A percentile compares a stretch with the other conserved stretches of the same genome.
phyloP scores from a whole-genome alignment of 2,888 invertebrate species.

The Carcina quercana region DNA sequence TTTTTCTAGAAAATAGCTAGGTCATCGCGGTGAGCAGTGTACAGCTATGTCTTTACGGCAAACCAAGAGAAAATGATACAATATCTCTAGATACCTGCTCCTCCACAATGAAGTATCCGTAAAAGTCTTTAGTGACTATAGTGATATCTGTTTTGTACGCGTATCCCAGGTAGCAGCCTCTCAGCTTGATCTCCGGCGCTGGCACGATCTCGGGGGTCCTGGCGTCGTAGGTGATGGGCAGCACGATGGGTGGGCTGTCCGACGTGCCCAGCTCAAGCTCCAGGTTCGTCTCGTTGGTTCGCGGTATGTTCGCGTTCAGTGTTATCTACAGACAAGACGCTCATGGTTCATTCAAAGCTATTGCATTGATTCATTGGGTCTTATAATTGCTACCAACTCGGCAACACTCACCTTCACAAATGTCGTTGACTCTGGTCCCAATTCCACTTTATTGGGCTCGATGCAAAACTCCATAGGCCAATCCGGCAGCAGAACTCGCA shows the following conservation, averaged over 20 bases:
- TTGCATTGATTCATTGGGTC: too few relatives aligned
- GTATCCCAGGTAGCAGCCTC: conserved; percentile 75
- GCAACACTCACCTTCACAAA: conserved; percentile 48
- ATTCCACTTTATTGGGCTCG: conserved; percentile 54
- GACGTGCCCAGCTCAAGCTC: conserved; percentile 74
- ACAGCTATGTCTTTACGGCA: too few relatives aligned
- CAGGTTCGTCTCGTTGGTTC: conserved; percentile 57
- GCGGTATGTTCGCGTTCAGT: conserved; percentile 67
- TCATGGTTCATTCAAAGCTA: too few relatives aligned
- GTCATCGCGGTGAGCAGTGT: too few relatives aligned
- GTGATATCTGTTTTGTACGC: conserved; percentile 63
- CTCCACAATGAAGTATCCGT: conserved; percentile 59
- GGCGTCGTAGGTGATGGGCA: conserved; percentile 70
- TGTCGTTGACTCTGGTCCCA: conserved; percentile 56
- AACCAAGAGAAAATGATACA: too few relatives aligned
- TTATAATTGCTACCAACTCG: too few relatives aligned
- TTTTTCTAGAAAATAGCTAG: too few relatives aligned
- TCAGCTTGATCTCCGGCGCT: conserved; percentile 66
- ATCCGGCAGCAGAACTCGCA: conserved; percentile 36
- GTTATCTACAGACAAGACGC: conserved; percentile 53
- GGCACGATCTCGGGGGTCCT: conserved; percentile 60
- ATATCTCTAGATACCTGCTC: conserved; percentile 55
- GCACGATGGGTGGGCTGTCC: conserved; percentile 63
- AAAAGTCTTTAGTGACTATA: conserved; percentile 59
- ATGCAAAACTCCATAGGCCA: conserved; percentile 73